Percentiles rank a stretch among this genome's conserved stretches.
Conservation (phyloP, 2,113 vertebrate genomes). For the Antennarius striatus region DNA sequence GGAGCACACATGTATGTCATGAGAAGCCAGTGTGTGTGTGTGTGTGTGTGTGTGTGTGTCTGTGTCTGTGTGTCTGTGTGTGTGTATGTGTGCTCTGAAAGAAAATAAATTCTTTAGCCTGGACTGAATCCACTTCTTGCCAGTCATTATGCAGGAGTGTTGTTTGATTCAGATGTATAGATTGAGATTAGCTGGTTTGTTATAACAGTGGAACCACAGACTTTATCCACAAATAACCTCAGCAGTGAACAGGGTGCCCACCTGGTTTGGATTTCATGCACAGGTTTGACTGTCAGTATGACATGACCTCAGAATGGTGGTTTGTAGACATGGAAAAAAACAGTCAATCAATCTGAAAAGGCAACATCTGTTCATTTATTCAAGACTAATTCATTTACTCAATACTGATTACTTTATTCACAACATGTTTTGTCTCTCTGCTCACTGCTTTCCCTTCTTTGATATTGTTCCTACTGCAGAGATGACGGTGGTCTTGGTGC, state of each 20-base stretch:
- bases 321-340: not conserved
- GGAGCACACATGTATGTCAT: slow-evolving; percentile 36
- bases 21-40: not conserved
- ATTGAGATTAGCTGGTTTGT: slow-evolving; percentile 1
- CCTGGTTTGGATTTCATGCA: not conserved
- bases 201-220: not conserved
- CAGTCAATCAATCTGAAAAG: slow-evolving; percentile 50
- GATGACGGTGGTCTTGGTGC: slow-evolving; percentile 97
- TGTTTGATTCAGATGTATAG: slow-evolving; percentile 14
- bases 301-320: not conserved
- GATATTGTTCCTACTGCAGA: slow-evolving; percentile 97
- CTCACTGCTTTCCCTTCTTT: slow-evolving; percentile 97
- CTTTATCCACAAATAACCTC: not conserved
- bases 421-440: no score
- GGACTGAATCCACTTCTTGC: slow-evolving; percentile 17
- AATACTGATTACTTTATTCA: slow-evolving; percentile 64
- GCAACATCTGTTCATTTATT: slow-evolving; percentile 67
- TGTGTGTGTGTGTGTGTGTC: not conserved
- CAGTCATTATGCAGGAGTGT: not conserved
- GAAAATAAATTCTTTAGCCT: slow-evolving; percentile 2
- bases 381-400: slow-evolving; percentile 62
- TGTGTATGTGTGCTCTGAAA: not conserved
- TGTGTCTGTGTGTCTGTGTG: not conserved
- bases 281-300: not conserved
- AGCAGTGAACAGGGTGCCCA: not conserved